These are phyloP conservation scores for Xiphorhynchus elegans DNA, from an alignment of 2,113 vertebrate genomes.

Conservation along the genomic window DNA sequence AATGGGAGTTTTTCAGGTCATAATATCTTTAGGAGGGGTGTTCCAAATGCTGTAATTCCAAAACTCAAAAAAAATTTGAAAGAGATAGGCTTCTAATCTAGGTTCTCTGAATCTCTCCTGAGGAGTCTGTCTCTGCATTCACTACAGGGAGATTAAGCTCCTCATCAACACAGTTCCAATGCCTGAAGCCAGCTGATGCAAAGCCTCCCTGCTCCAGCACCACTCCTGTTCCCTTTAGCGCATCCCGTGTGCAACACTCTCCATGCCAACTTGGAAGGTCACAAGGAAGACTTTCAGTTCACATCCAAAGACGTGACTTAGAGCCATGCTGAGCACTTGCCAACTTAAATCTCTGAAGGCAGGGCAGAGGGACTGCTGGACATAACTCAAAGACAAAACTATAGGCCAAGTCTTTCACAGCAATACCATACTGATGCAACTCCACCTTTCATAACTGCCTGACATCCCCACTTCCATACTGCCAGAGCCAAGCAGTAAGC, in stretches of 20 bases:
- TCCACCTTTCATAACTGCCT: not conserved
- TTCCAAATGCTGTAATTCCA: not conserved
- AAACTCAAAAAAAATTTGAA: not conserved
- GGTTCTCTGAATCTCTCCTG: not conserved
- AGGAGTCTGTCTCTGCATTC: not conserved
- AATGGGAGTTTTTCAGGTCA: not conserved
- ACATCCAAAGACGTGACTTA: not conserved
- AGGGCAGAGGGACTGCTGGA: not conserved
- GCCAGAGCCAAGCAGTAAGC: not conserved
- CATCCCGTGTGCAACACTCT: accelerated
- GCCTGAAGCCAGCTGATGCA: not conserved
- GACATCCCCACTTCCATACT: not conserved
- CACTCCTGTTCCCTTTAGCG: accelerated
- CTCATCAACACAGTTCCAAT: not conserved
- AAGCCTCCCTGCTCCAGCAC: not conserved
- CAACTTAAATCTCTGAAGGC: not conserved
- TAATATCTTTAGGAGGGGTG: not conserved
- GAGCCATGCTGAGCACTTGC: not conserved
- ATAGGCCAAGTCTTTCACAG: not conserved
- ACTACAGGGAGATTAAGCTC: not conserved
- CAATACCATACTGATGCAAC: not conserved
- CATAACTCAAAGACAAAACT: not conserved
- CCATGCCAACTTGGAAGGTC: not conserved
- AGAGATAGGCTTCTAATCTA: not conserved
- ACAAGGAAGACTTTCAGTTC: not conserved